Evolutionary conservation across 2,113 vertebrate genomes (phyloP).

Genomic region (Mirounga angustirostris): DNA sequence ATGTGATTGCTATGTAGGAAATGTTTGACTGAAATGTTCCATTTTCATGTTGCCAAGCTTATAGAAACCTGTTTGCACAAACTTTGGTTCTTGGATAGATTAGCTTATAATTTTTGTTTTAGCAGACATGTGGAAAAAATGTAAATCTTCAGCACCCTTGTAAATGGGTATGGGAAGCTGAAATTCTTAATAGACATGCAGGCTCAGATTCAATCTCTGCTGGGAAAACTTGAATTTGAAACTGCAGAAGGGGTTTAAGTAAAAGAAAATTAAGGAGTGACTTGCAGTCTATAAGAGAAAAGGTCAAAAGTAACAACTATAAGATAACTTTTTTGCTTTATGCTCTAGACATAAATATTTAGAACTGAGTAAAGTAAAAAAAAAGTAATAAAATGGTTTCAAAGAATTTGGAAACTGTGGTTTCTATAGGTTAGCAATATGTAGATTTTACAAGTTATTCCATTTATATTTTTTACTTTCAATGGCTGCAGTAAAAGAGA

Average conservation of each 20-base stretch:
- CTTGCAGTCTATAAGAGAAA: background rate
- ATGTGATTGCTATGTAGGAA: conserved; percentile 53
- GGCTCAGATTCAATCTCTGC: conserved; percentile 40
- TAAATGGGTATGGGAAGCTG: background rate
- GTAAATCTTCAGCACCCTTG: conserved; percentile 39
- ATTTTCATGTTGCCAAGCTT: conserved; percentile 27
- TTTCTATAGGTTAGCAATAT: conserved; percentile 68
- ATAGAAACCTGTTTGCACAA: conserved; percentile 55
- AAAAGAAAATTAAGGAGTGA: conserved; percentile 19
- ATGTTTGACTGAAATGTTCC: conserved; percentile 52
- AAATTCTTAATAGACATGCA: background rate
- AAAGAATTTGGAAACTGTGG: conserved; percentile 63
- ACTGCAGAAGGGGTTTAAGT: background rate
- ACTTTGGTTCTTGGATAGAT: conserved; percentile 43
- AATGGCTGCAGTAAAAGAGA: conserved; percentile 25
- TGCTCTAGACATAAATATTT: conserved; percentile 13
- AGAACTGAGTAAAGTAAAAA: conserved; percentile 56
- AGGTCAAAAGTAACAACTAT: conserved; percentile 10
- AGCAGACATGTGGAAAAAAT: background rate
- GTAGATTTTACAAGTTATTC: background rate
- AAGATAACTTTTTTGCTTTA: background rate
- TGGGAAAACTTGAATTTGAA: conserved; percentile 54
- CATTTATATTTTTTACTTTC: background rate
- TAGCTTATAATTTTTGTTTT: conserved; percentile 20
- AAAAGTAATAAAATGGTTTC: conserved; percentile 27